Evolutionary conservation across 1,140 invertebrate species (phyloP), one percentile per base, ranked within the genome.

Genomic region (Pollicipes pollicipes): DNA sequence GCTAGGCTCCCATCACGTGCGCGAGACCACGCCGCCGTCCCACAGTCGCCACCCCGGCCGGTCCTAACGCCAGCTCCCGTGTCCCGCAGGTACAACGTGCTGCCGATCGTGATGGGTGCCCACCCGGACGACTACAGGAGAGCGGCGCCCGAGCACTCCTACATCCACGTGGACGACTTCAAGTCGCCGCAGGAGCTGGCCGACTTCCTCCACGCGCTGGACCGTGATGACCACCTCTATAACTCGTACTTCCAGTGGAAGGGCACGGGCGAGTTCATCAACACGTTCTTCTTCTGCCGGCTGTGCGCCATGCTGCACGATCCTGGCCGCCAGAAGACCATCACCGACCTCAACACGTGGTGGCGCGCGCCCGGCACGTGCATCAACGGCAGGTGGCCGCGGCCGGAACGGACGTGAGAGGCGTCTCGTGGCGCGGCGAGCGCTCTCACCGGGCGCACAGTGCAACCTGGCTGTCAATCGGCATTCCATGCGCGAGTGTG

Each of bases 21-120:
- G n/a, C n/a, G n/a, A n/a, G n/a, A n/a, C n/a, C n/a, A n/a, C n/a
- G n/a, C n/a, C n/a, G n/a, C n/a, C n/a, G n/a, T n/a, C n/a, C n/a
- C n/a, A n/a, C n/a, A n/a, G n/a, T n/a, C n/a, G n/a, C n/a, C n/a
- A n/a, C n/a, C n/a, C n/a, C n/a, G n/a, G n/a, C n/a, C n/a, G n/a
- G n/a, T n/a, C n/a, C n/a, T n/a, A n/a, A n/a, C n/a, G n/a, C n/a
- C n/a, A n/a, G n/a, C 68, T 75, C 70, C 69, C 70, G 70, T 74
- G 63, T 73, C 73, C 80, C 79, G n/a, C 79, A 94, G 91, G 71
- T 88, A 93, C 75, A 88, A 93, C 77, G 86, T 94, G 21, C 79
- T 97, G 68, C 93, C 93, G 0, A 91, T 97, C 68, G 95, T 97
- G 27, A 97, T 98, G 93, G 96, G 96, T 0, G 95, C 92, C 0